Evolutionary conservation across 2,797 vertebrate species (phyloP).

Genomic region (Rhynchotus rufescens): DNA sequence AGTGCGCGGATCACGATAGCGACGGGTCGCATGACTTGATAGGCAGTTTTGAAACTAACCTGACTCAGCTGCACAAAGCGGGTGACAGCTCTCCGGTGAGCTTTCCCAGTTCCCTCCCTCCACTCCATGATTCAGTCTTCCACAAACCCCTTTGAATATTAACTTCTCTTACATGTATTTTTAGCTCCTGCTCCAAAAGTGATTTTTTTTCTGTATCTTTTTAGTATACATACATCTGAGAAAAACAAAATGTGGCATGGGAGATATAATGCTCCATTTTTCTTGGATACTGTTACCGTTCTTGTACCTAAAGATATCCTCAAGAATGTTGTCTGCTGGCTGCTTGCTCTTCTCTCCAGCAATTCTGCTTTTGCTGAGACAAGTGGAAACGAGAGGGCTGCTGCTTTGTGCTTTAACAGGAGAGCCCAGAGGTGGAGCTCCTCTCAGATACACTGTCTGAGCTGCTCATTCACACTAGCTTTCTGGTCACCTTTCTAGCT

Average conservation of each 20-base stretch:
- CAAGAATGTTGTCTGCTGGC: neutral
- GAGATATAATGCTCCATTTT: neutral
- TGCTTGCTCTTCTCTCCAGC: neutral
- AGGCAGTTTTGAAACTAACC: conserved; percentile 87
- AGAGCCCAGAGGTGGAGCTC: neutral
- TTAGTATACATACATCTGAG: neutral
- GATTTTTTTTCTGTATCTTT: neutral
- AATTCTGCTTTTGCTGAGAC: neutral
- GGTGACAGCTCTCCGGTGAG: conserved; percentile 83
- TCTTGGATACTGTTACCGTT: neutral
- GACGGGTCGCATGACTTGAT: conserved; percentile 93
- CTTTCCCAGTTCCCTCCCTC: neutral
- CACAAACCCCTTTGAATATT: neutral
- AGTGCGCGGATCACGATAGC: conserved; percentile 89
- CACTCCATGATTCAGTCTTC: neutral
- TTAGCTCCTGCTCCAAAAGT: neutral
- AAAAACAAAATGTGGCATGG: neutral
- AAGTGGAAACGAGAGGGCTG: neutral
- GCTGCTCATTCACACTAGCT: neutral
- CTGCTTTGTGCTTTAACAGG: neutral
- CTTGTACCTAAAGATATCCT: neutral
- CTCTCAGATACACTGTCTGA: neutral
- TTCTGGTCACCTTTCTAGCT: neutral
- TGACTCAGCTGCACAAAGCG: conserved; percentile 85
- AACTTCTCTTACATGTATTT: neutral